Evolutionary conservation across 2,797 vertebrate genomes (phyloP), one percentile per base, ranked within the genome.

Genomic region (Eleutherodactylus coqui): DNA sequence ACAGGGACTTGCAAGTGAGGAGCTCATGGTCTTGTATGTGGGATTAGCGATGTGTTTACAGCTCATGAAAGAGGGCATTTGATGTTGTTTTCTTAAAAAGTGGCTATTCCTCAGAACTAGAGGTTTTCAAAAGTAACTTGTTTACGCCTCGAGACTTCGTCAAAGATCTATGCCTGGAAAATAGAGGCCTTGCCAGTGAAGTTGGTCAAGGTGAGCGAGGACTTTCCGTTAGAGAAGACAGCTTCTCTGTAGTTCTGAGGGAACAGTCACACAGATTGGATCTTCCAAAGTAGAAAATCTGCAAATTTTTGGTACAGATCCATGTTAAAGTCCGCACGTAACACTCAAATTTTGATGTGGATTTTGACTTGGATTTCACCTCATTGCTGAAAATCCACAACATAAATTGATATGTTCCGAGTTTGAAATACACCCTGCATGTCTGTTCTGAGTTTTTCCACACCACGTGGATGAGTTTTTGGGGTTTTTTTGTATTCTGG

Each of bases 101-200:
- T 38, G 24, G 36, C n/a, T 47, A 79, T 79, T 64, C 29, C 27
- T 27, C 64, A 24, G 41, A 64, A 79, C 76, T 78, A n/a, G 58
- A 29, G 41, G 27, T 45, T 9, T 29, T 27, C 27, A 79, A 79
- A 41, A 43, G 43, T 41, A 41, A n/a, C 10, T 38, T 38, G 51
- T 17, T 79, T 38, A 7, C 43, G 53, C 21, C 49, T 38, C 27
- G 19, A 36, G 49, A 19, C 14, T 78, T 58, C 36, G 27, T 38
- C 24, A 58, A 55, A 45, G 41, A 73, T 43, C 27, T 14, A 6
- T 47, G 43, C 13, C 24, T 45, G 70, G 3, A 14, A 38, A 73
- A 73, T 43, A 73, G 70, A 73, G 70, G 32, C 64, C 14, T 69
- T 19, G 38, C 64, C 34, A 69, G 64, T 69, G 34, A 69, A 69